These are phyloP conservation scores for Parasteatoda tepidariorum DNA, from an alignment of 1,140 invertebrate genomes.

Conservation along the genomic window DNA sequence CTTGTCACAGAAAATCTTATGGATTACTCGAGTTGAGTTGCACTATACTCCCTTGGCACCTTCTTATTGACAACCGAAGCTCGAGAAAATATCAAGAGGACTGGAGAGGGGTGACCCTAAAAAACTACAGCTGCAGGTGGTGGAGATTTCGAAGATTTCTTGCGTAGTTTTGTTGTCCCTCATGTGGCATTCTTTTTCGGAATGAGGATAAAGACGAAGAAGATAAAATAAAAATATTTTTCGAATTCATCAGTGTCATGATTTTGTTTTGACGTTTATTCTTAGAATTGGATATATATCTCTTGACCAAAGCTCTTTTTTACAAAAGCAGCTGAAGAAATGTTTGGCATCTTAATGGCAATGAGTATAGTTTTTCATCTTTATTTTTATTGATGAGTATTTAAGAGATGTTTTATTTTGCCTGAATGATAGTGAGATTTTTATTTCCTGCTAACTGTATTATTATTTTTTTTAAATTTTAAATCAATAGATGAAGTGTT, in stretches of 20 bases:
- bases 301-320: background rate
- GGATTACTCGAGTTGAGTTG: conserved; percentile 47
- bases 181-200: background rate
- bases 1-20: conserved; percentile 55
- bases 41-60: conserved; percentile 1
- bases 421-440: too few species aligned
- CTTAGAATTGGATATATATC: background rate
- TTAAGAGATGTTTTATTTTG: too few species aligned
- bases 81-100: conserved; percentile 19
- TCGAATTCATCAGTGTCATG: conserved; percentile 53
- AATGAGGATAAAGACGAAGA: background rate
- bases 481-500: too few species aligned
- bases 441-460: too few species aligned
- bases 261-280: conserved; percentile 7
- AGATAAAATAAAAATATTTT: conserved; percentile 16
- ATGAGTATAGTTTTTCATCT: too few species aligned
- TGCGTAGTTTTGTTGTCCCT: background rate
- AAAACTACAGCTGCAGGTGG: conserved; percentile 42
- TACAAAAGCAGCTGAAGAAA: too few species aligned
- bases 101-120: background rate
- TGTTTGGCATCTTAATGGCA: too few species aligned
- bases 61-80: conserved; percentile 40
- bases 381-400: too few species aligned
- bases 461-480: too few species aligned
- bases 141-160: conserved; percentile 24